phyloP scores from a whole-genome alignment of 2,888 invertebrate species.

The Drosophila leonis region DNA sequence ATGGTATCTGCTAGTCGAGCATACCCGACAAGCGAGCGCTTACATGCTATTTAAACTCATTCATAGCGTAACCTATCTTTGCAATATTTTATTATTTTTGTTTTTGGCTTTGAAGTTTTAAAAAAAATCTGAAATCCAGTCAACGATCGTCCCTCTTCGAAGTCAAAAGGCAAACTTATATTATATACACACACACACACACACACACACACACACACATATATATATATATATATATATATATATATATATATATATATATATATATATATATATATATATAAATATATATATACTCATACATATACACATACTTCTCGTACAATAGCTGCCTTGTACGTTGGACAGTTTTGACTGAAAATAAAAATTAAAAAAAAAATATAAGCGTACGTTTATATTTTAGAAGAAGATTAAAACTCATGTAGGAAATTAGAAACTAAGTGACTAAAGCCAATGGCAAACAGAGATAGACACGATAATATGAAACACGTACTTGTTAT shows the following conservation, averaged over 20 bases:
- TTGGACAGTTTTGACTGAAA: slow-evolving; percentile 67
- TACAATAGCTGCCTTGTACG: slow-evolving; percentile 46
- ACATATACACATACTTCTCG: slow-evolving; percentile 30
- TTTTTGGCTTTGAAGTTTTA: neutral
- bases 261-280: too few species aligned
- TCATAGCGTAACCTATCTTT: neutral
- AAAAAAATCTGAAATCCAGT: neutral
- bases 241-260: too few species aligned
- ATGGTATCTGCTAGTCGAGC: neutral
- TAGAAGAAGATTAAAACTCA: slow-evolving; percentile 18
- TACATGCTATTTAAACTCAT: neutral
- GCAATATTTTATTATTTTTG: neutral
- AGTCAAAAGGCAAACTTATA: neutral
- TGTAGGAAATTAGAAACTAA: slow-evolving; percentile 57
- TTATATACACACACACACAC: neutral
- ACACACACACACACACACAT: too few species aligned
- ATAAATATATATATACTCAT: neutral
- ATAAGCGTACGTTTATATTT: slow-evolving; percentile 48
- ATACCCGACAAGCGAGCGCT: neutral
- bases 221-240: too few species aligned
- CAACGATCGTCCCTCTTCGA: neutral
- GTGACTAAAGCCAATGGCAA: slow-evolving; percentile 35
- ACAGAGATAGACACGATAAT: slow-evolving; percentile 8
- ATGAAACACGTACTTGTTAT: slow-evolving; percentile 14
- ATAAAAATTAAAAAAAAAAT: too few species aligned